Percentiles rank a stretch among this genome's conserved stretches.
phyloP scores from a whole-genome alignment of 2,113 vertebrate genomes.

The Petrocephalus zakoni region DNA sequence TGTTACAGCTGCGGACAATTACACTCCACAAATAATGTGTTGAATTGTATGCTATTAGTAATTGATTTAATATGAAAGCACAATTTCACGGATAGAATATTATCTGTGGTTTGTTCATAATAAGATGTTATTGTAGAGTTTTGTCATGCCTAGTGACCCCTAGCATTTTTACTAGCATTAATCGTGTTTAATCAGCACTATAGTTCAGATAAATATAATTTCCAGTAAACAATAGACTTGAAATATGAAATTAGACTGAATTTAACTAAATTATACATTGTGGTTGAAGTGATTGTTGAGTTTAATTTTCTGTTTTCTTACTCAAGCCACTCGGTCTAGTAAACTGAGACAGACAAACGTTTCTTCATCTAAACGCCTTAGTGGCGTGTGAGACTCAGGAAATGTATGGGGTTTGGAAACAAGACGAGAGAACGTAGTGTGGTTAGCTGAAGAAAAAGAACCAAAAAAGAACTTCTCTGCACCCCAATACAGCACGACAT shows the following conservation, averaged over 20 bases:
- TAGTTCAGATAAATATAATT: too few species aligned
- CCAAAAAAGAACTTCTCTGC: background rate
- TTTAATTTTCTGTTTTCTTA: background rate
- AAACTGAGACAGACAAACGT: background rate
- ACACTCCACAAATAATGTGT: background rate
- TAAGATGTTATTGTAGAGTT: too few species aligned
- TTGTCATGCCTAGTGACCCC: too few species aligned
- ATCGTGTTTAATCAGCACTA: too few species aligned
- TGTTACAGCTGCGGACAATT: background rate
- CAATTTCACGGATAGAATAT: background rate
- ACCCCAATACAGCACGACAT: background rate
- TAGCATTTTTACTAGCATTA: too few species aligned
- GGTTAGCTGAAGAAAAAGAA: background rate
- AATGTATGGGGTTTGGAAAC: background rate
- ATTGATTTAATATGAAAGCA: background rate
- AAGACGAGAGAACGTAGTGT: background rate
- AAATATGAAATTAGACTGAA: too few species aligned
- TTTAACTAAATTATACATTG: background rate
- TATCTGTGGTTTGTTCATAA: background rate
- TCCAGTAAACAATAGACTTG: too few species aligned
- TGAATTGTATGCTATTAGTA: background rate
- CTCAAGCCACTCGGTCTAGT: background rate
- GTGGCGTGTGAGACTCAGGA: background rate
- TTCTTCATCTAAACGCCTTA: background rate
- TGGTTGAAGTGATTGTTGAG: background rate